Percentiles rank a stretch among this genome's conserved stretches.
Conservation (phyloP, 35 echinoderm and acorn worm genomes). For the Ptychodera flava region DNA sequence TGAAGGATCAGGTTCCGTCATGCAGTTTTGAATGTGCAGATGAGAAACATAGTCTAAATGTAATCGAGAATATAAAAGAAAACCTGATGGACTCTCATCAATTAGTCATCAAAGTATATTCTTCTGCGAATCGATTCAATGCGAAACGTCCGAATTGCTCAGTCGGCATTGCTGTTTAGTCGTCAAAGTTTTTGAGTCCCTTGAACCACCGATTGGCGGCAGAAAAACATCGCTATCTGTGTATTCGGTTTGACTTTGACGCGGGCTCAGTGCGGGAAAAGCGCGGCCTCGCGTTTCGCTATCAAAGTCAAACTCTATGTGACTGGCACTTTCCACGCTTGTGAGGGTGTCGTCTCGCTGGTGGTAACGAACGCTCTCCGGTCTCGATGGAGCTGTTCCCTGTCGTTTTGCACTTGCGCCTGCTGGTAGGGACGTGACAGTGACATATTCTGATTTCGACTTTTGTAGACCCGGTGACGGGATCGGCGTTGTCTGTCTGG, state of each 20-base stretch:
- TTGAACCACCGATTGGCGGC: neutral
- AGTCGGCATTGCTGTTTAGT: too few species aligned
- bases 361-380: neutral
- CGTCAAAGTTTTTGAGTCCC: too few species aligned
- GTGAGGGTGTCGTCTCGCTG: neutral
- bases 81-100: too few species aligned
- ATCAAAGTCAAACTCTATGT: neutral
- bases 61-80: too few species aligned
- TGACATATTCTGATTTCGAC: neutral
- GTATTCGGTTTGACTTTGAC: neutral
- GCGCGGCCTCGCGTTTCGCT: neutral
- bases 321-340: neutral
- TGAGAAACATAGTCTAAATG: too few species aligned
- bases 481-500: neutral
- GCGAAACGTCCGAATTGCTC: too few species aligned
- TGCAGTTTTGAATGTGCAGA: too few species aligned
- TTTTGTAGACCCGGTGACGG: neutral
- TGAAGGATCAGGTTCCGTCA: too few species aligned
- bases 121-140: too few species aligned
- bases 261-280: neutral
- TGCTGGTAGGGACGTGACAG: neutral
- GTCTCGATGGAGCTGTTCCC: neutral
- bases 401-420: neutral
- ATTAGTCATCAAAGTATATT: too few species aligned
- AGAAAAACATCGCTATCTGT: neutral